Evolutionary conservation across 2,113 vertebrate species (phyloP), one percentile per base, ranked within the genome.

Genomic region (Corythoichthys haematopterus): DNA sequence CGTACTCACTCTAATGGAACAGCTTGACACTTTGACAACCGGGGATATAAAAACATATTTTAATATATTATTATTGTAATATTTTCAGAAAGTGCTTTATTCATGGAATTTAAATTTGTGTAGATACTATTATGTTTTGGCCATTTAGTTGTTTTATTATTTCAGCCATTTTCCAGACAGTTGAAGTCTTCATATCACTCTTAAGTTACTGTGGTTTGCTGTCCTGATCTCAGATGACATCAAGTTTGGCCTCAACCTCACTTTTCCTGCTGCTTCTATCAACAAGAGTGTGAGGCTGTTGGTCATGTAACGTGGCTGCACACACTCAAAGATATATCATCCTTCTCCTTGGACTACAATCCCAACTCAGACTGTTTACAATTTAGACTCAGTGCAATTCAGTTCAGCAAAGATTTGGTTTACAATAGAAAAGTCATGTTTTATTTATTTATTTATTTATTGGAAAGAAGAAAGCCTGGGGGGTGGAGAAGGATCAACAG

Each of bases 271-370:
- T 83, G 73, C 70, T 85, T 72, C 79, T 84, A 80, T 82, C 85
- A 80, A 82, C 84, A 82, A 87, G 88, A 89, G 78, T 79, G 72
- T 85, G 85, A 91, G 71, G 76, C 87, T 90, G 88, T 88, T 91
- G 88, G 80, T 84, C 70, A 74, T 6, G 12, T 43, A 81, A 78
- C 79, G 67, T 89, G 88, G 89, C 88, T 87, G 76, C 79, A 85
- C 82, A 68, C 68, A 72, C 80, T 88, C 85, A 56, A 57, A 57
- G 2, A 10, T 14, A 4, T 13, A 36, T 84, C 76, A 86, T 74
- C 91, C 85, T 85, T 83, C 75, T 67, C 64, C 61, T 80, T 73
- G 12, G 46, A 77, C 71, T 78, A 11, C 72, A 69, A 57, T 66
- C 64, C 65, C 47, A 66, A 71, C 70, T 65, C 59, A 20, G 62